Conservation (phyloP, 2,113 vertebrate species). For the Lamprologus sp. region DNA sequence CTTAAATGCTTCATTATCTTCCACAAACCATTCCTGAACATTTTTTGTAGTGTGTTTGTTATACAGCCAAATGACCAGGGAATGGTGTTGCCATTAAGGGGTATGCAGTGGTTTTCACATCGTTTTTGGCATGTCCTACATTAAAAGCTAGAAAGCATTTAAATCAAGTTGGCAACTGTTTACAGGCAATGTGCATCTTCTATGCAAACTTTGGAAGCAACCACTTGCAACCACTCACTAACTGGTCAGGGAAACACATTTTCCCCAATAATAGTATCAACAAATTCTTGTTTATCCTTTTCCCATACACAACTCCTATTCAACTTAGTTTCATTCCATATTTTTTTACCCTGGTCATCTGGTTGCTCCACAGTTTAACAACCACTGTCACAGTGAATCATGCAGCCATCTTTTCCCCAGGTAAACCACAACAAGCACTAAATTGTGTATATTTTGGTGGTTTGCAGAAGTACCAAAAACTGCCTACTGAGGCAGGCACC, state of each 20-base stretch:
- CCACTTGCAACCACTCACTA: background rate
- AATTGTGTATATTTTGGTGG: background rate
- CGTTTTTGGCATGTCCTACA: background rate
- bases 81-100: background rate
- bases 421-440: background rate
- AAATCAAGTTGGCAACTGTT: background rate
- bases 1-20: background rate
- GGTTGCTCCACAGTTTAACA: background rate
- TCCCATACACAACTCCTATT: background rate
- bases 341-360: background rate
- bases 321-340: background rate
- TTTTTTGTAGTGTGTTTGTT: background rate
- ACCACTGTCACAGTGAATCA: background rate
- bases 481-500: background rate
- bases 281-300: background rate
- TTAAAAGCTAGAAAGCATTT: background rate
- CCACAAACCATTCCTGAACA: background rate
- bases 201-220: background rate
- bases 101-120: background rate
- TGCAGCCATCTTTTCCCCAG: background rate
- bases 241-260: background rate
- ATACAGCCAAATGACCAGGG: background rate
- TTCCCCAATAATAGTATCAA: background rate
- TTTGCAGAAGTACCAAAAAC: background rate
- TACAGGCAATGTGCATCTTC: background rate